A percentile compares a stretch with the other conserved stretches of the same genome.
phyloP scores from a whole-genome alignment of 2,113 vertebrate species.

The Probosciger aterrimus region DNA sequence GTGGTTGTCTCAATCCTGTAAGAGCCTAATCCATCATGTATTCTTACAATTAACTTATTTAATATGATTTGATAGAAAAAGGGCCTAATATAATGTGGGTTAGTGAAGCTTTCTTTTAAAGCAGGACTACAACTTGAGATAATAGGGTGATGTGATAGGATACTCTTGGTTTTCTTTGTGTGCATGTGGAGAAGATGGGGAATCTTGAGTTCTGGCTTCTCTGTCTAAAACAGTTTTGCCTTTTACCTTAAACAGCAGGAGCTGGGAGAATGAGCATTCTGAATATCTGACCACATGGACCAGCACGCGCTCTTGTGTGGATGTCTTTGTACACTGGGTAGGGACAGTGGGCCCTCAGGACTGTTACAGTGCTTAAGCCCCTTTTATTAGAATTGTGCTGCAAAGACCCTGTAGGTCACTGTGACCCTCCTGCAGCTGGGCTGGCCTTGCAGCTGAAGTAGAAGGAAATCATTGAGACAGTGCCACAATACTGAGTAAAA shows the following conservation, averaged over 20 bases:
- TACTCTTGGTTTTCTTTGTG: background rate
- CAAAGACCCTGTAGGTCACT: background rate
- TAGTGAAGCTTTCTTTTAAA: background rate
- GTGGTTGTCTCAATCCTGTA: background rate
- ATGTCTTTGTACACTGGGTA: background rate
- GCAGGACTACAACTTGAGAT: background rate
- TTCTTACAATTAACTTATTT: background rate
- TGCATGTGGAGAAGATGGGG: background rate
- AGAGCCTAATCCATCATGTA: background rate
- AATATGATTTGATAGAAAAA: background rate
- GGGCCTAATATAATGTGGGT: background rate
- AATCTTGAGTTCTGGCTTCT: background rate
- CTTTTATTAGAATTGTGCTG: background rate
- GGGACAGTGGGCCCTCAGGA: background rate
- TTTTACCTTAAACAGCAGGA: background rate
- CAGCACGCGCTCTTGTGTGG: accelerated
- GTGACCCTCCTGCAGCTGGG: background rate
- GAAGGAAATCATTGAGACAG: background rate
- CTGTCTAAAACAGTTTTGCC: background rate
- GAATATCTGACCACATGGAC: background rate
- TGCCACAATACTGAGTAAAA: background rate
- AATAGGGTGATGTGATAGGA: background rate
- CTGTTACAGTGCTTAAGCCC: background rate
- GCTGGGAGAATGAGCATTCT: background rate
- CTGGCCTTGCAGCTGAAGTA: background rate